These are phyloP conservation scores for Orchesella flavescens DNA, from an alignment of 2,888 invertebrate species.

Conservation along the genomic window DNA sequence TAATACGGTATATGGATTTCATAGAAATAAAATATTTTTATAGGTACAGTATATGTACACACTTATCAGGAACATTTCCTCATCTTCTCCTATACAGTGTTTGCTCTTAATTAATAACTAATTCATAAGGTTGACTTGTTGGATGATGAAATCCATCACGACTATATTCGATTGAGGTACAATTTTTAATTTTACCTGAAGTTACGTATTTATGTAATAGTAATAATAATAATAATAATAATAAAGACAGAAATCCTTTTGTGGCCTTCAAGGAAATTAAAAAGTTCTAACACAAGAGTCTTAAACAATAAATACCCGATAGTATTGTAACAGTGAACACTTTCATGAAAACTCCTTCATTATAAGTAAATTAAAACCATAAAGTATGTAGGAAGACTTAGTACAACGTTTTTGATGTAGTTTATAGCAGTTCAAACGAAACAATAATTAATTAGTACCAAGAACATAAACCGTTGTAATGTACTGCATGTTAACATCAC, in stretches of 20 bases:
- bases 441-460: background rate
- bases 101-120: slow-evolving; percentile 4
- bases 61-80: slow-evolving; percentile 1
- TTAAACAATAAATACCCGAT: slow-evolving; percentile 5
- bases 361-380: background rate
- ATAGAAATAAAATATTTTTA: background rate
- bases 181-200: slow-evolving; percentile 6
- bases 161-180: slow-evolving; percentile 2
- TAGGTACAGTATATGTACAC: background rate
- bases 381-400: slow-evolving; percentile 16
- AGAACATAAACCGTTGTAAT: background rate
- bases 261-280: background rate
- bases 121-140: background rate
- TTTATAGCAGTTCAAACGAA: background rate
- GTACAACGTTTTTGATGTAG: background rate
- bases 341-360: background rate
- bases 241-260: background rate
- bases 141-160: background rate
- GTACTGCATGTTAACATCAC: background rate
- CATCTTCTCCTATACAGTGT: background rate
- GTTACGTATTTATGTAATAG: background rate
- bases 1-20: background rate
- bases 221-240: background rate
- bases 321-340: slow-evolving; percentile 14
- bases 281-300: background rate